These are phyloP conservation scores for Papilio dardanus DNA, from an alignment of 1,140 invertebrate species.

Conservation along the genomic window DNA sequence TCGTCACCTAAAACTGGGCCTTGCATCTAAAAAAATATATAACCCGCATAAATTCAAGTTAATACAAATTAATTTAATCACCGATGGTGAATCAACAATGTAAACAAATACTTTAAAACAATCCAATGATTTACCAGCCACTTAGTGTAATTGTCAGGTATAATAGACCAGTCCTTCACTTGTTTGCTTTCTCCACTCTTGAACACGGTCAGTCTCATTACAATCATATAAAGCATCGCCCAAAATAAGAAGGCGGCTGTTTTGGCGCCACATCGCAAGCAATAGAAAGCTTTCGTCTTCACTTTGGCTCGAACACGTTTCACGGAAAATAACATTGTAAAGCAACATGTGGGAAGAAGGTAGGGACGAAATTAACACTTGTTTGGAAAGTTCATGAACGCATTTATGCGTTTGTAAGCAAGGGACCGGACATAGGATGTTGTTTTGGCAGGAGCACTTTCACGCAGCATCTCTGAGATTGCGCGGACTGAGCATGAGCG, in stretches of 20 bases:
- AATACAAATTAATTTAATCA: neutral
- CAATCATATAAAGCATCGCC: conserved; percentile 75
- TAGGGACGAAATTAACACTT: neutral
- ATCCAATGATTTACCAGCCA: conserved; percentile 62
- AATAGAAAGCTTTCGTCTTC: conserved; percentile 65
- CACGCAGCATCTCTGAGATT: conserved; percentile 64
- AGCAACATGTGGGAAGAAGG: conserved; percentile 61
- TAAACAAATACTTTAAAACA: neutral
- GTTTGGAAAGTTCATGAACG: neutral
- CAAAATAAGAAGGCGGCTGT: conserved; percentile 77
- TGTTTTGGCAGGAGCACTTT: conserved; percentile 40
- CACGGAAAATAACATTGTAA: conserved; percentile 62
- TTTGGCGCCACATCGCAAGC: conserved; percentile 75
- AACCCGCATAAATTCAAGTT: neutral
- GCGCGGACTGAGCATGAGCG: conserved; percentile 74
- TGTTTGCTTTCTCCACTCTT: conserved; percentile 59
- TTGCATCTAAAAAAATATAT: conserved; percentile 57
- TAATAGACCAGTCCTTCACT: conserved; percentile 63
- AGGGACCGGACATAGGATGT: conserved; percentile 33
- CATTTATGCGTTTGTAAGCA: conserved; percentile 34
- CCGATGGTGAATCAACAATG: neutral
- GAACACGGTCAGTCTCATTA: conserved; percentile 81
- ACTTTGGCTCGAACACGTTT: conserved; percentile 64
- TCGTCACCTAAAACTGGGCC: conserved; percentile 69
- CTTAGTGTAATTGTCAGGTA: conserved; percentile 77